A percentile compares a stretch with the other conserved stretches of the same genome.
Conservation (phyloP, 1,140 invertebrate genomes). For the Drosophila kurseongensis region DNA sequence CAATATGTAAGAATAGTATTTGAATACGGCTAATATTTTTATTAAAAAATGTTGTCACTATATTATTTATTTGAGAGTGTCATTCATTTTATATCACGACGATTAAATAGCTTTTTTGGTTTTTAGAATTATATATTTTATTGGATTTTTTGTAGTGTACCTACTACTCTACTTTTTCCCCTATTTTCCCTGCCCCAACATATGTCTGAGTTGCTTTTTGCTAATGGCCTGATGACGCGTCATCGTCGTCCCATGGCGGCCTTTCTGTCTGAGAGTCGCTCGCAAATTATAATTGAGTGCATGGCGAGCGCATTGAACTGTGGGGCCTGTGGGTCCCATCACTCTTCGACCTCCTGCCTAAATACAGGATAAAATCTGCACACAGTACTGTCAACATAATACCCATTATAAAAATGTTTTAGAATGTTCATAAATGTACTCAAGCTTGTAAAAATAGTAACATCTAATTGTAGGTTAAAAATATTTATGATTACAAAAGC, state of each 20-base stretch:
- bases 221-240: slow-evolving; percentile 62
- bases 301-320: slow-evolving; percentile 74
- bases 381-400: neutral
- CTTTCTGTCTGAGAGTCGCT: slow-evolving; percentile 52
- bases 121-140: too few relatives aligned
- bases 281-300: slow-evolving; percentile 80
- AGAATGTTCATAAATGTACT: too few relatives aligned
- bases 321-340: neutral
- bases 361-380: neutral
- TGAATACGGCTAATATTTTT: too few relatives aligned
- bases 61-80: too few relatives aligned
- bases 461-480: too few relatives aligned
- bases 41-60: too few relatives aligned
- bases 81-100: too few relatives aligned
- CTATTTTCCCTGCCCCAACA: neutral
- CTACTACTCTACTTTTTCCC: slow-evolving; percentile 2
- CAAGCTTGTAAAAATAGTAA: too few relatives aligned
- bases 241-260: slow-evolving; percentile 39
- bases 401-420: neutral
- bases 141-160: neutral
- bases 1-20: too few relatives aligned
- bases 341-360: neutral
- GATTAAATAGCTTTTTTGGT: too few relatives aligned
- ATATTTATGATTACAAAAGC: too few relatives aligned
- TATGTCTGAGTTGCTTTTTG: slow-evolving; percentile 51